Evolutionary conservation across 2,888 invertebrate species (phyloP), one percentile per base, ranked within the genome.

Genomic region (Tachystola acroxantha): DNA sequence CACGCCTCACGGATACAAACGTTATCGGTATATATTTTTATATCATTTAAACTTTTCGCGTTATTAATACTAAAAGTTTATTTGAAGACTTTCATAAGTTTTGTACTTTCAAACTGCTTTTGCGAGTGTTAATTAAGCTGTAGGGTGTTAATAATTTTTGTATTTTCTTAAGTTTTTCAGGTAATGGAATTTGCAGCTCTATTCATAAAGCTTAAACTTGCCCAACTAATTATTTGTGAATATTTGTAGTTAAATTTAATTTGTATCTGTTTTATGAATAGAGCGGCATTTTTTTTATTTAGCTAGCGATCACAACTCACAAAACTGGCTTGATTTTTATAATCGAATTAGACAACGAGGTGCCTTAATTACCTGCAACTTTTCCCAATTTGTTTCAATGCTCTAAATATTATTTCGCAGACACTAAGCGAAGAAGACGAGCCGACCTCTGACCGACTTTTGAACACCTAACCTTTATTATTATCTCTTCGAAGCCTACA

Each of bases 21-120:
- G 37, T 47, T 48, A 51, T 50, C 49, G 54, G 53, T 53, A 53
- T 46, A n/a, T 42, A 39, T 40, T 50, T 53, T n/a, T n/a, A n/a
- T n/a, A n/a, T 34, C 45, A 41, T 39, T 50, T 36, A 14, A 27
- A 35, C 19, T 34, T 40, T 34, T 41, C 36, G 36, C 36, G 36
- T 10, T 20, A 19, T 13, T 25, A 39, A 50, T 47, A 43, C 45
- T 36, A 16, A 45, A 38, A 38, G 42, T 46, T 37, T 35, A 14
- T 19, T 34, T 25, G 14, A 39, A 30, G 16, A 7, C 25, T 13
- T 29, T 4, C 16, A 14, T 16, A 11, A 14, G 32, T 31, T 36
- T 35, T 42, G 42, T 38, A 38, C 34, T 40, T 45, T 38, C 42
- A 42, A 45, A 38, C 38, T 45, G 42, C 37, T 37, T 40, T 42